Conservation (phyloP, 2,888 invertebrate species). For the Drosophila mimetica region DNA sequence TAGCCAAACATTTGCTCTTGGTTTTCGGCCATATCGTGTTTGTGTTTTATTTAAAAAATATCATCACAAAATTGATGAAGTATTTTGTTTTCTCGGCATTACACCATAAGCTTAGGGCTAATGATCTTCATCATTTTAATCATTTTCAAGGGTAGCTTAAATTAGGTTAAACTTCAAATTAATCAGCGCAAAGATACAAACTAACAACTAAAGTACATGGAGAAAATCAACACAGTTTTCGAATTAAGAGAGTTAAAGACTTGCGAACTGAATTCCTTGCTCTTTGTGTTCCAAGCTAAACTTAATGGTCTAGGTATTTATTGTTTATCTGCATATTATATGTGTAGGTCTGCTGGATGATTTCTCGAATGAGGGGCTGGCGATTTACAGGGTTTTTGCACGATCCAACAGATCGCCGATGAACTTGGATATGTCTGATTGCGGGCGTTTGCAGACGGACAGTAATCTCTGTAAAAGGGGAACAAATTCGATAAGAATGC, state of each 20-base stretch:
- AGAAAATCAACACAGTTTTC: constrained; percentile 22
- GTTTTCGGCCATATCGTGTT: constrained; percentile 45
- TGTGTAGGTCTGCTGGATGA: constrained; percentile 46
- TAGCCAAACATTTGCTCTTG: constrained; percentile 41
- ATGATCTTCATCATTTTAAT: constrained; percentile 35
- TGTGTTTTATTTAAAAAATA: constrained; percentile 46
- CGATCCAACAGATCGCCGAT: constrained; percentile 95
- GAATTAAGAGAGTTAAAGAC: constrained; percentile 38
- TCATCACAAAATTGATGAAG: constrained; percentile 79
- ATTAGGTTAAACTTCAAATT: constrained; percentile 56
- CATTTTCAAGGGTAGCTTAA: constrained; percentile 41
- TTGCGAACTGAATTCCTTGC: constrained; percentile 58
- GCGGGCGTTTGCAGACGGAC: constrained; percentile 93
- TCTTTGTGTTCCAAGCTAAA: constrained; percentile 69
- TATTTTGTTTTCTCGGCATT: constrained; percentile 42
- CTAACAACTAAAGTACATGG: constrained; percentile 46
- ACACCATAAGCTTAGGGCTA: constrained; percentile 63
- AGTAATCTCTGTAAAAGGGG: constrained; percentile 88
- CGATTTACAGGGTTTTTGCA: constrained; percentile 90
- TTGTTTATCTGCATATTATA: constrained; percentile 64
- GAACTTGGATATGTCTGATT: constrained; percentile 95
- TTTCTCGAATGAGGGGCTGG: constrained; percentile 22
- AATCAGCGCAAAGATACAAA: constrained; percentile 40
- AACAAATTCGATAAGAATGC: background rate
- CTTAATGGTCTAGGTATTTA: constrained; percentile 67